A percentile compares a stretch with the other conserved stretches of the same genome.
phyloP scores from a whole-genome alignment of 2,797 vertebrate genomes.

The Paguma larvata region DNA sequence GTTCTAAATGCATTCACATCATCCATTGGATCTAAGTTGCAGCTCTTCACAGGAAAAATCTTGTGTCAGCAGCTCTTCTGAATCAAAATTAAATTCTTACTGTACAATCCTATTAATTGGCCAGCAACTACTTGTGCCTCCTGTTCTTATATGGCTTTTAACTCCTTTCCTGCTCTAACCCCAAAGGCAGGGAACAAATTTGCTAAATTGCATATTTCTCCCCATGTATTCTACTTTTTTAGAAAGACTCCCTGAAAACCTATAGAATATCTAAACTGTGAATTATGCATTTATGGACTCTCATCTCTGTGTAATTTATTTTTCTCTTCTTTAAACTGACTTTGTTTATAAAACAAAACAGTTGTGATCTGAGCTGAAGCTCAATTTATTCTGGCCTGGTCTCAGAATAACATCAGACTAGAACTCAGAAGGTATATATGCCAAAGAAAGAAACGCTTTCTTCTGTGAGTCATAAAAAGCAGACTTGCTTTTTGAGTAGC shows the following conservation, averaged over 20 bases:
- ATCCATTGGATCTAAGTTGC: conserved; percentile 44
- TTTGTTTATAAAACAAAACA: conserved; percentile 53
- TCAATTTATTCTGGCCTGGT: neutral
- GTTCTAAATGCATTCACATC: conserved; percentile 64
- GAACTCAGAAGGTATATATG: conserved; percentile 39
- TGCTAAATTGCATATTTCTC: conserved; percentile 54
- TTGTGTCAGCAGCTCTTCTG: conserved; percentile 67
- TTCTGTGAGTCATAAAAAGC: conserved; percentile 35
- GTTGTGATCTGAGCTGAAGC: conserved; percentile 49
- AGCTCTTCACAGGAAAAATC: conserved; percentile 57
- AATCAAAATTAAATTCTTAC: conserved; percentile 75
- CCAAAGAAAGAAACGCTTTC: neutral
- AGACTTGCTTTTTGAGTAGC: neutral
- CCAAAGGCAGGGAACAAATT: conserved; percentile 18
- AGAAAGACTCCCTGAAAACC: conserved; percentile 22
- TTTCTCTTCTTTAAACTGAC: conserved; percentile 57
- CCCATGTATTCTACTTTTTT: neutral
- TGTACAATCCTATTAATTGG: conserved; percentile 53
- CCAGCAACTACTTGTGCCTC: conserved; percentile 52
- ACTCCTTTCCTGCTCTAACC: conserved; percentile 53
- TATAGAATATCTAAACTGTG: conserved; percentile 43
- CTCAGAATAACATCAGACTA: conserved; percentile 20
- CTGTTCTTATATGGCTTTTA: conserved; percentile 59
- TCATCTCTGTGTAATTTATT: conserved; percentile 36
- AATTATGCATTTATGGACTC: conserved; percentile 52